Evolutionary conservation across 2,888 invertebrate genomes (phyloP).

Genomic region (Agrilus cyanescens): DNA sequence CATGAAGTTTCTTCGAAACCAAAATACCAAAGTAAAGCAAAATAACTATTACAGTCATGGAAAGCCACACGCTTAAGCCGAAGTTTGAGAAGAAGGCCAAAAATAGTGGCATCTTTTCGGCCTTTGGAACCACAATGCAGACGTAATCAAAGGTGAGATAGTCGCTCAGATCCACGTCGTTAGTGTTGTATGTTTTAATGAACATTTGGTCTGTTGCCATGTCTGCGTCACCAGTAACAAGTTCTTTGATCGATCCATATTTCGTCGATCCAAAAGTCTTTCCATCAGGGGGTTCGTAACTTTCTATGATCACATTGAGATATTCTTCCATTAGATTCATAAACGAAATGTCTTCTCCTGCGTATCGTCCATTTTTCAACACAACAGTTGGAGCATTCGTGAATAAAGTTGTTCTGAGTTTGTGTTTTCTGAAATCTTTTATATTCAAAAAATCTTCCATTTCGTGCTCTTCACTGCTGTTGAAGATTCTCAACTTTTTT

Average conservation of each 20-base stretch:
- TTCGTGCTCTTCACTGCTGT: background rate
- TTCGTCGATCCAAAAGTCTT: conserved; percentile 25
- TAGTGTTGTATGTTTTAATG: conserved; percentile 33
- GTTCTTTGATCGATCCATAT: conserved; percentile 31
- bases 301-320: conserved; percentile 9
- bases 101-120: conserved; percentile 32
- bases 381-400: conserved; percentile 9
- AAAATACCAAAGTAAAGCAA: conserved; percentile 13
- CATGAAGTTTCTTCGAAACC: conserved; percentile 3
- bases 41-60: conserved; percentile 21
- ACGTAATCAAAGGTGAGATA: conserved; percentile 32
- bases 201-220: conserved; percentile 33
- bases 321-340: conserved; percentile 7
- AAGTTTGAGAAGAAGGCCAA: conserved; percentile 32
- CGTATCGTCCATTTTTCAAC: conserved; percentile 3
- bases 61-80: conserved; percentile 28
- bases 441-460: conserved; percentile 6
- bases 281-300: conserved; percentile 4
- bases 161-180: conserved; percentile 29
- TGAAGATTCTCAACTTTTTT: conserved; percentile 1
- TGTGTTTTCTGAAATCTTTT: conserved; percentile 7
- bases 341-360: conserved; percentile 12
- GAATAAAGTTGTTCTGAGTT: conserved; percentile 9
- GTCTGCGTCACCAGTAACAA: conserved; percentile 29
- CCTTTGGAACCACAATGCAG: conserved; percentile 34